Base-by-base conservation (phyloP, 2,797 vertebrate genomes). In the Sus cebifrons region DNA sequence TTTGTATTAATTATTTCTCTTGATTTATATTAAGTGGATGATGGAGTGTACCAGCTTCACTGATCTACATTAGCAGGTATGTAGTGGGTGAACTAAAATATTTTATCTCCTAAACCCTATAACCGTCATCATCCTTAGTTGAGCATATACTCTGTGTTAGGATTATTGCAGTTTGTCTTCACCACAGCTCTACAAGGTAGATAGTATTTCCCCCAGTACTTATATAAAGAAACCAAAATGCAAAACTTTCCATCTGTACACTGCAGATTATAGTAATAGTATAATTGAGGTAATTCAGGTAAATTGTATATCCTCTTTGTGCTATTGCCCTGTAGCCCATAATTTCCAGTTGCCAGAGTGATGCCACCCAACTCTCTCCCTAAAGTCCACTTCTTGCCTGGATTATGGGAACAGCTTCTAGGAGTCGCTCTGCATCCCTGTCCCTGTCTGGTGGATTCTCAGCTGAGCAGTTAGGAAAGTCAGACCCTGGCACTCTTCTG, bases 1-100 rank as follows among this genome's bases (percentile, higher is more conserved):
- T 62, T 49, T 77, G 20, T 83, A 58, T 75, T 93, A 27, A 81
- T 83, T 97, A 29, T 78, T 89, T 82, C 44, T 60, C 23, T 70
- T 84, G 27, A 62, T 62, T 21, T 74, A 54, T 88, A 36, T 32
- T 68, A 70, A 56, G 14, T 49, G 23, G 3, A 17, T 52, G 54
- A 49, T 52, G 32, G 68, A 84, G 70, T 75, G 4, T 56, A 21
- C 2, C 2, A 3, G n/a, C 25, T 62, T 78, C 17, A 27, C 74
- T 65, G 56, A 14, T 40, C 52, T 27, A 4, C n/a, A 67, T 52
- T 86, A 3, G 0, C 60, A 58, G 65, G 60, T 36, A 32, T 54
- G 58, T 70, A 64, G 1, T 21, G 0, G 11, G 1, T 56, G 23
- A 14, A 73, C 17, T 79, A 11, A 75, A n/a, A 49, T 49, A 49